Conservation (phyloP, 2,797 vertebrate genomes). For the Poecilia picta region DNA sequence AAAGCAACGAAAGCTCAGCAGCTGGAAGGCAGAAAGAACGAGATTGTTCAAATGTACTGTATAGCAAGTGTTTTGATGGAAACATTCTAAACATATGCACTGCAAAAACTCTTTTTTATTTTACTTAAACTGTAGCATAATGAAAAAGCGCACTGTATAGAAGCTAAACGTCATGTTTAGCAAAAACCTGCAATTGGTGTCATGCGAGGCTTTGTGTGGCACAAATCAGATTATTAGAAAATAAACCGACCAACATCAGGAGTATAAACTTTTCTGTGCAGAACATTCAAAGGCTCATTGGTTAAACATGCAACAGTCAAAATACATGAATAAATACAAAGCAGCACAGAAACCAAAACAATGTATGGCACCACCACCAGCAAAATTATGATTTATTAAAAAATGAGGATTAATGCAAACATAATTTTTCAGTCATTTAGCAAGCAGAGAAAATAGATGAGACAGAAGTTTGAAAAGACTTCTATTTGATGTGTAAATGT, state of each 20-base stretch:
- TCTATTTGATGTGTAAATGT: neutral
- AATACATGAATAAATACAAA: neutral
- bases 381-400: neutral
- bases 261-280: neutral
- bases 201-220: neutral
- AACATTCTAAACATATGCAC: neutral
- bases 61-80: neutral
- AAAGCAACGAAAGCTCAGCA: slow-evolving; percentile 75
- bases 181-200: neutral
- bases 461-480: neutral
- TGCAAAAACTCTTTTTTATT: neutral
- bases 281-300: neutral
- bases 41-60: neutral
- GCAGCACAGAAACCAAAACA: neutral
- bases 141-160: neutral
- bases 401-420: neutral
- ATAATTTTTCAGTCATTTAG: neutral
- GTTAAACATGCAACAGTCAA: neutral
- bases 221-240: neutral
- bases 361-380: neutral
- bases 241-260: neutral
- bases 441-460: neutral
- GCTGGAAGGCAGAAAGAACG: slow-evolving; percentile 58
- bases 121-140: neutral
- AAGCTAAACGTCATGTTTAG: neutral